Evolutionary conservation across 2,113 vertebrate species (phyloP).

Genomic region (Sigmodon hispidus): DNA sequence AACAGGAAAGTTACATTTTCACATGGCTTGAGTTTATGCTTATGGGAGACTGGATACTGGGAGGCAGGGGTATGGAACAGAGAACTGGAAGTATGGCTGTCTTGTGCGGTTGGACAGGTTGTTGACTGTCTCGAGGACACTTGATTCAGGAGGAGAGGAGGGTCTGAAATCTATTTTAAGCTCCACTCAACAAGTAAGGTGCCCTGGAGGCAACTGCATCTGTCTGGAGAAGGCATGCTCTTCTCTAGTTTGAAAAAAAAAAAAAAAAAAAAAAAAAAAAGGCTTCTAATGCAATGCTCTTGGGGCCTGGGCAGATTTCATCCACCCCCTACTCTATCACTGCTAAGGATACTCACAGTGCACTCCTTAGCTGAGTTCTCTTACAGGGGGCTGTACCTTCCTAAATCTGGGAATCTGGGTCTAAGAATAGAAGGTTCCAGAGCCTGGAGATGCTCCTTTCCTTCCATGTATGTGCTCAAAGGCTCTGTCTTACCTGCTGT

Average conservation of each 20-base stretch:
- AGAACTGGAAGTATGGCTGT: neutral
- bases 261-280: no score
- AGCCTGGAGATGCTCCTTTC: neutral
- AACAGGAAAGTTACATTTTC: neutral
- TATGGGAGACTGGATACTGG: neutral
- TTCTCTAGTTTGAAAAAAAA: neutral
- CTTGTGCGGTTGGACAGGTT: neutral
- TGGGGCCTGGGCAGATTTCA: neutral
- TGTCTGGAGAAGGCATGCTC: neutral
- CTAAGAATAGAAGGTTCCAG: neutral
- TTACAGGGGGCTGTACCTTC: neutral
- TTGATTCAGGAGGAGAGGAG: neutral
- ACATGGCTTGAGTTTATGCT: neutral
- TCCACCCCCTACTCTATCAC: neutral
- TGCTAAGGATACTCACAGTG: neutral
- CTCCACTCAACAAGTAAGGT: conserved; percentile 25
- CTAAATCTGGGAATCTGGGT: neutral
- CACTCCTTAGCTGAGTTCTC: neutral
- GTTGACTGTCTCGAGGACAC: neutral
- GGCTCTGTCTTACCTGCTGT: neutral
- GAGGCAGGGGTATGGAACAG: neutral
- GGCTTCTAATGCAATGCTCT: neutral
- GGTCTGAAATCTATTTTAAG: neutral
- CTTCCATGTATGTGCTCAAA: rapidly evolving
- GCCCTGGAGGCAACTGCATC: neutral